Evolutionary conservation across 92 coral and sea anemone species (phyloP).

Genomic region (Epizoanthus rinbou): DNA sequence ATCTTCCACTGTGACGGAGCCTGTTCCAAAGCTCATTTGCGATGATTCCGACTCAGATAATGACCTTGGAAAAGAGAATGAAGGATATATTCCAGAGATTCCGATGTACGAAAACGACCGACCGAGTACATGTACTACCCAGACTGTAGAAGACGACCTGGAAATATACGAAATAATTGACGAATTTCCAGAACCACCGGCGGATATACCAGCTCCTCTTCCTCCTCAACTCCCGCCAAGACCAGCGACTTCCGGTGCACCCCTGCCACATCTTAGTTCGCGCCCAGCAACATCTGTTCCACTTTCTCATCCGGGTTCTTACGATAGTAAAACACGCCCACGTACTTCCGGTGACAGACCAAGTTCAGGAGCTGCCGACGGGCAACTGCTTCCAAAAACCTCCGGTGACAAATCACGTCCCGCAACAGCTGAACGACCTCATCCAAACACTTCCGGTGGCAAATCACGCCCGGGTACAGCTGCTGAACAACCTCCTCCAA

Average conservation of each 20-base stretch:
- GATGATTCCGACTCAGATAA: conserved; percentile 52
- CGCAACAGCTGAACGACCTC: background rate
- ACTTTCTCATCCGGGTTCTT: background rate
- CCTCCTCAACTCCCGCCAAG: background rate
- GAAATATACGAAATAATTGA: background rate
- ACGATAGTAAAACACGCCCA: background rate
- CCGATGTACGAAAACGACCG: conserved; percentile 7
- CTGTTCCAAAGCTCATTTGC: conserved; percentile 46
- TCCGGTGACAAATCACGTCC: conserved; percentile 3
- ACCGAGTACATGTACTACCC: background rate
- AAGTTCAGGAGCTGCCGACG: background rate
- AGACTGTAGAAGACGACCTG: background rate
- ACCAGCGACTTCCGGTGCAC: background rate
- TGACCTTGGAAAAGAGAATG: conserved; percentile 32
- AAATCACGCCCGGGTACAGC: background rate
- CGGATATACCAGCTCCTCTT: background rate
- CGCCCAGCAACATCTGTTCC: background rate
- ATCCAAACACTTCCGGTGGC: background rate
- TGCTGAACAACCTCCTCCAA: background rate
- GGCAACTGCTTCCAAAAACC: background rate
- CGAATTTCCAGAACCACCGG: background rate
- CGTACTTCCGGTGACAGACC: background rate
- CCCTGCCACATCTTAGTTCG: background rate
- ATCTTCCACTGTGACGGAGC: background rate
- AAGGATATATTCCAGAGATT: conserved; percentile 6